Evolutionary conservation across 2,797 vertebrate species (phyloP).

Genomic region (Nannoperca obscura): DNA sequence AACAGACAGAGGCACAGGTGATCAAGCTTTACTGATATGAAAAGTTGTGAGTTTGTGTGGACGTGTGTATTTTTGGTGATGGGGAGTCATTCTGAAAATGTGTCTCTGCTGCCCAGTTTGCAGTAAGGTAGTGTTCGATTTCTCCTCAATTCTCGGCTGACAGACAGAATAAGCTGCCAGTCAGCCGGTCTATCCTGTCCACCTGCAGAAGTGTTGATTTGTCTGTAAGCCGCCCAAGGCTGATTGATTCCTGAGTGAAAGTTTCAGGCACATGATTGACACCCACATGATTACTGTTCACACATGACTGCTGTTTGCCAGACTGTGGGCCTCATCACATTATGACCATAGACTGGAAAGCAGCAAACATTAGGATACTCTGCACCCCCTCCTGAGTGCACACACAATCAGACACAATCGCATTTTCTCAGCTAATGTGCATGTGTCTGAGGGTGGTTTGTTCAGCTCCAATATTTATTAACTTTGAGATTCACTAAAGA

Average conservation of each 20-base stretch:
- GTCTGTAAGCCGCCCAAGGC: slow-evolving; percentile 70
- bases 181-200: slow-evolving; percentile 63
- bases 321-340: slow-evolving; percentile 55
- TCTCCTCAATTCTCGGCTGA: slow-evolving; percentile 64
- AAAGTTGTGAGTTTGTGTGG: slow-evolving; percentile 13
- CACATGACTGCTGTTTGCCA: slow-evolving; percentile 65
- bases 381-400: background rate
- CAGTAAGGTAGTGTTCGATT: slow-evolving; percentile 52
- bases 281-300: slow-evolving; percentile 75
- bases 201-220: slow-evolving; percentile 76
- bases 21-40: slow-evolving; percentile 2
- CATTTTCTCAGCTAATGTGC: background rate
- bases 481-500: slow-evolving; percentile 45
- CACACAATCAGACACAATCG: background rate
- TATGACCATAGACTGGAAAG: slow-evolving; percentile 45
- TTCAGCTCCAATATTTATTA: slow-evolving; percentile 38
- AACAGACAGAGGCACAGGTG: slow-evolving; percentile 4
- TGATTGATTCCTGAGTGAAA: slow-evolving; percentile 78
- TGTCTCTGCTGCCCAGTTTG: slow-evolving; percentile 30
- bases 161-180: slow-evolving; percentile 77
- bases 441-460: slow-evolving; percentile 10
- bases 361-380: slow-evolving; percentile 30
- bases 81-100: slow-evolving; percentile 21
- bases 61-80: slow-evolving; percentile 11
- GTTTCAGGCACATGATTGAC: slow-evolving; percentile 77